These are phyloP conservation scores for Ooceraea biroi DNA, from an alignment of 1,140 invertebrate species.

Conservation along the genomic window DNA sequence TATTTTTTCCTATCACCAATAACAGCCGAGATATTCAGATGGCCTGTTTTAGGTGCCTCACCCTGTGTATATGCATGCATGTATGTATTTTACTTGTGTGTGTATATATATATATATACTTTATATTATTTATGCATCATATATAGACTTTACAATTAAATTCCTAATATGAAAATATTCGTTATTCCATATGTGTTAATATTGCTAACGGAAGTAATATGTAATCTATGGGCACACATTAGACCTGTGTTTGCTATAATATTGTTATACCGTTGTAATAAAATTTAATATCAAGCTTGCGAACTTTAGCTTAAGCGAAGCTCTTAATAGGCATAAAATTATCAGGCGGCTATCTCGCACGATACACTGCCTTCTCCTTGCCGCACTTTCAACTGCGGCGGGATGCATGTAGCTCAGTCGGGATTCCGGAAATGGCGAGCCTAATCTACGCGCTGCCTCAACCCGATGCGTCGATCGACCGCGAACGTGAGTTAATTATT, in stretches of 20 bases:
- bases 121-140: too few relatives aligned
- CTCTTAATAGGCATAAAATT: conserved; percentile 42
- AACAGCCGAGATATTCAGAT: too few relatives aligned
- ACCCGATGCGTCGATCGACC: conserved; percentile 38
- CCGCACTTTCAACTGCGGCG: conserved; percentile 25
- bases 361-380: conserved; percentile 20
- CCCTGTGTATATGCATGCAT: too few relatives aligned
- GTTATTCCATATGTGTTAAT: not conserved
- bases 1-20: too few relatives aligned
- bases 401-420: conserved; percentile 19
- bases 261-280: conserved; percentile 25
- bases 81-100: too few relatives aligned
- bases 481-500: conserved; percentile 55
- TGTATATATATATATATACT: too few relatives aligned
- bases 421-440: conserved; percentile 47
- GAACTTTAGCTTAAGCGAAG: conserved; percentile 28
- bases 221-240: not conserved
- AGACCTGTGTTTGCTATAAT: conserved; percentile 15
- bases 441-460: conserved; percentile 42
- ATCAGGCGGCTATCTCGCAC: conserved; percentile 21
- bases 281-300: conserved; percentile 44
- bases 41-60: too few relatives aligned
- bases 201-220: not conserved
- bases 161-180: not conserved
- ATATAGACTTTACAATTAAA: too few relatives aligned